Base-by-base conservation (phyloP, 2,797 vertebrate genomes). In the Coreius guichenoti region DNA sequence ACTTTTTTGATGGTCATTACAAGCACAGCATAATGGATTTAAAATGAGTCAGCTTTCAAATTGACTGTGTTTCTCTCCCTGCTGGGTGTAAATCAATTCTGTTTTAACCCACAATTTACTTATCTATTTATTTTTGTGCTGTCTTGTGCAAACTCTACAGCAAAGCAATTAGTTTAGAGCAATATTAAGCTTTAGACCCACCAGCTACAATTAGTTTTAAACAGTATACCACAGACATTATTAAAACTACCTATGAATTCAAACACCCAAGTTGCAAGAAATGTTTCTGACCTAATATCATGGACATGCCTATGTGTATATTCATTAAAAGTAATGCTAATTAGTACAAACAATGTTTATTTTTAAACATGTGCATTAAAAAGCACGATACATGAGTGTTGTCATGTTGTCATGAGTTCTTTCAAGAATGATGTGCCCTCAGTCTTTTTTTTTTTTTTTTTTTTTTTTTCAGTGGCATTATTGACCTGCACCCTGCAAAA, bases 401-500 rank as follows among this genome's bases (percentile, higher is more conserved):
- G 36, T 39, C 36, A 39, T 43, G 39, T 43, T 75, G 73, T 33
- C 29, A 33, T 54, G 1, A 19, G 19, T 21, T 36, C 8, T 49
- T 56, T 76, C 51, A 51, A 31, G 61, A 67, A 29, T 67, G 26
- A 21, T 51, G 43, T 80, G 61, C 19, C 43, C 61, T 80, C 43
- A 33, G n/a, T 65, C 1, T 79, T 77, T 43, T 51, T 39, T 54
- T 4, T 63, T 61, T 61, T 33, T 43, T 23, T 8, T 45, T 47
- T 43, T 16, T 78, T 43, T 56, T 45, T 56, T 5, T 65, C 39
- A 69, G 74, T 31, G 49, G 19, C 49, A 58, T 78, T 78, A 84
- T 69, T 84, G 82, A 84, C 63, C 82, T 43, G 63, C 65, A 12
- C 73, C 82, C 36, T 23, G 29, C 45, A 70, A 58, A 69, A 70